Conservation (phyloP, 2,888 invertebrate genomes). For the Hydriomena furcata region DNA sequence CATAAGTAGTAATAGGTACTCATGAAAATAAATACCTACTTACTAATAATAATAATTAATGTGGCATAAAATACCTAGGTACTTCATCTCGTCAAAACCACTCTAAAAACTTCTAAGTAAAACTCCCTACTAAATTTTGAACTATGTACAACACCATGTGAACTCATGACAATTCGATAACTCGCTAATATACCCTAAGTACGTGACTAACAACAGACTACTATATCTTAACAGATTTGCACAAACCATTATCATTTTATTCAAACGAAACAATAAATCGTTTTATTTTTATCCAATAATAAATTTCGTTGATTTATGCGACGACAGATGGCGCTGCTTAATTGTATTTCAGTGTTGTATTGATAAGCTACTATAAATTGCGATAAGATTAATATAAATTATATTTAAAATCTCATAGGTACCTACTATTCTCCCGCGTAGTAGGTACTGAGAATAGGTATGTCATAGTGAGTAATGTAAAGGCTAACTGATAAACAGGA, state of each 20-base stretch:
- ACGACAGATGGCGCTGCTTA: constrained; percentile 28
- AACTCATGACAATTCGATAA: constrained; percentile 48
- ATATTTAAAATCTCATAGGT: background rate
- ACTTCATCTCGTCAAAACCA: no score
- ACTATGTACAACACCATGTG: constrained; percentile 2
- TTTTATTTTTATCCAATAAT: constrained; percentile 22
- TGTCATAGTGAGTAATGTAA: no score
- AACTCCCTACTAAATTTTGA: no score
- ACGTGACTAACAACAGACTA: constrained; percentile 41
- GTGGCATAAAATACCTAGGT: no score
- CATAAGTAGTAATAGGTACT: no score
- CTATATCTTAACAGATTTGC: constrained; percentile 32
- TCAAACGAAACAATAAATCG: constrained; percentile 18
- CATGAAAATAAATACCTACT: no score
- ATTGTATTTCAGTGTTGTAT: constrained; percentile 21
- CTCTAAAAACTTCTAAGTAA: no score
- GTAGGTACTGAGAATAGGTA: no score
- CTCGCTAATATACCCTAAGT: constrained; percentile 46
- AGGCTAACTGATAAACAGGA: no score
- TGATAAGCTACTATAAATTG: constrained; percentile 17
- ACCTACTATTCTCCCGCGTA: background rate
- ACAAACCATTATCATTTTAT: constrained; percentile 25
- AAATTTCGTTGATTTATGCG: constrained; percentile 30
- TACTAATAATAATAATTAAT: no score
- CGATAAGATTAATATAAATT: constrained; percentile 4